Conservation (phyloP, 1,140 invertebrate genomes). For the Chelonus insularis region DNA sequence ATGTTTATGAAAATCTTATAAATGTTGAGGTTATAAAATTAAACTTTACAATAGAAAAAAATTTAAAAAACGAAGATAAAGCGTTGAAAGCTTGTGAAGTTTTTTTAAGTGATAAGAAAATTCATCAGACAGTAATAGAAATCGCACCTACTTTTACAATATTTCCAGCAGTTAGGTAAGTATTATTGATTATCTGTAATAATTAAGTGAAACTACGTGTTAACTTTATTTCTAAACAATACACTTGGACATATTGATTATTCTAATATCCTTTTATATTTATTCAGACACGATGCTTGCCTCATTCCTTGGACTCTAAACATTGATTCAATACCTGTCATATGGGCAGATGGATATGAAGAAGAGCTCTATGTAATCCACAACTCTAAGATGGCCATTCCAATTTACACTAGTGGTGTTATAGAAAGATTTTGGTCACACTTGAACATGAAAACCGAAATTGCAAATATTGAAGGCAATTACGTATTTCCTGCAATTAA, state of each 20-base stretch:
- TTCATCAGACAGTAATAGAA: conserved; percentile 39
- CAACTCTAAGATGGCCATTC: conserved; percentile 48
- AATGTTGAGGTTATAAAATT: conserved; percentile 47
- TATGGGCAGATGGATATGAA: conserved; percentile 47
- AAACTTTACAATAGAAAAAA: conserved; percentile 29
- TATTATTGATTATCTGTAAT: no score
- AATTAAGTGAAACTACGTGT: no score
- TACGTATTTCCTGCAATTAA: conserved; percentile 43
- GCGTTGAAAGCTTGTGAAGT: conserved; percentile 45
- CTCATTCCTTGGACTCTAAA: conserved; percentile 47
- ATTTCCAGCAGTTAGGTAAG: conserved; percentile 52
- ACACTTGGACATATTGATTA: no score
- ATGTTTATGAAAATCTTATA: conserved; percentile 48
- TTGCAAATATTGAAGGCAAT: conserved; percentile 39
- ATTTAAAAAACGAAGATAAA: conserved; percentile 26
- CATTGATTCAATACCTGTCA: conserved; percentile 49
- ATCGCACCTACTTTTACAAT: conserved; percentile 50
- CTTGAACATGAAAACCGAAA: conserved; percentile 38
- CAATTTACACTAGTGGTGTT: conserved; percentile 43
- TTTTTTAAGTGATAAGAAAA: conserved; percentile 39
- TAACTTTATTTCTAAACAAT: no score
- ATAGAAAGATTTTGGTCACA: conserved; percentile 43
- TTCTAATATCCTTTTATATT: no score
- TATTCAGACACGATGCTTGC: conserved; percentile 52
- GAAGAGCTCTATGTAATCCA: conserved; percentile 53